Base-by-base conservation (phyloP, 1,140 invertebrate genomes). In the Venturia canescens region DNA sequence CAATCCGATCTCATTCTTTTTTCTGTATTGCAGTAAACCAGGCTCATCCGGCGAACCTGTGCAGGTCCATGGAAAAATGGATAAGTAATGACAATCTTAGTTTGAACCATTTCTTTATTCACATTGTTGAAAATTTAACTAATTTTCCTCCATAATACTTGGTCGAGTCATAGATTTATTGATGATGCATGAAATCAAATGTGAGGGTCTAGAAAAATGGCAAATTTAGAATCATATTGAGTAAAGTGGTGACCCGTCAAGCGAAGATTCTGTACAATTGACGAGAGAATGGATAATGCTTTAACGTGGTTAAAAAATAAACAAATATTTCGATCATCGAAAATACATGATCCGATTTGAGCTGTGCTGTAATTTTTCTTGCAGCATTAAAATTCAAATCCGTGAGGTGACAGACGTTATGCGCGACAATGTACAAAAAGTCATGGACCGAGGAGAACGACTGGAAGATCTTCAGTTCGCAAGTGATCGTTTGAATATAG, bases 361-460 rank as follows among this genome's bases (percentile, higher is more conserved):
- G 53, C 18, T 50, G 18, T 21, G n/a, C 60, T 34, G 53, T 5
- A 53, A 27, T 69, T 67, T 67, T 48, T 66, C 44, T 83, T 67
- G n/a, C 70, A 93, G 92, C 81, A 91, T 93, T 0, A 89, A 89
- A 80, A 87, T 92, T 31, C 93, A 94, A 85, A 93, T 94, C 31
- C 91, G 93, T 48, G 93, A 94, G 78, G 93, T 94, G 16, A 92
- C 93, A 0, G 92, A 92, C 75, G 91, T 93, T 7, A 94, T 94
- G 93, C 90, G 93, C 7, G 89, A 92, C 38, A 94, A 94, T 87
- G 92, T 94, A 1, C 89, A 90, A 75, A 93, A 92, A 83, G 90
- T 94, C 4, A 87, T 94, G 80, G 93, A 94, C 60, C 85, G 94
- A 57, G 94, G 93, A 21, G 93, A 94, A 13, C 90, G 89, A 71